phyloP scores from a whole-genome alignment of 37 sponge, comb jelly and placozoan species.

The Cladorhizidae sp. region DNA sequence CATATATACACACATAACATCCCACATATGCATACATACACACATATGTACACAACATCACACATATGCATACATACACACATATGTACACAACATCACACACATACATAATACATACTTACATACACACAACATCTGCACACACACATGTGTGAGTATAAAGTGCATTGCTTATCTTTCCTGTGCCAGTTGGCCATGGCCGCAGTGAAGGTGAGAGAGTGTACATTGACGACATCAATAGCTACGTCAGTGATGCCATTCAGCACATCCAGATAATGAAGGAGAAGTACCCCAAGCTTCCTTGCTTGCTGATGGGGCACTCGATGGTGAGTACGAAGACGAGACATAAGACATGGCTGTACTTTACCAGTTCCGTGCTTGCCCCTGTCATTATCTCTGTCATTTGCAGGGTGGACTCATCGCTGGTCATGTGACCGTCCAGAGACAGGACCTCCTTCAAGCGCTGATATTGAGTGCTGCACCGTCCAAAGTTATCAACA shows the following conservation, averaged over 20 bases:
- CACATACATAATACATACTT: too few species aligned
- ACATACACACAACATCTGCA: too few species aligned
- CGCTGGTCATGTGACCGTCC: neutral
- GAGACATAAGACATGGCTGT: too few species aligned
- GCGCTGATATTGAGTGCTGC: conserved; percentile 4
- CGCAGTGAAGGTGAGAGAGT: conserved; percentile 64
- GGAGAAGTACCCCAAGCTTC: conserved; percentile 31
- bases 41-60: too few species aligned
- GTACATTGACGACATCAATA: conserved; percentile 38
- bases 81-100: too few species aligned
- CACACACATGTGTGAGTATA: too few species aligned
- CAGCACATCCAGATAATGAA: conserved; percentile 23
- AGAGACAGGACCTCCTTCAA: conserved; percentile 7
- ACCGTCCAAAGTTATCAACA: neutral
- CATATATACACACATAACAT: too few species aligned
- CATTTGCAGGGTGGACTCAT: neutral
- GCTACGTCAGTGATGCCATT: conserved; percentile 48
- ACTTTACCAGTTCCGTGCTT: too few species aligned
- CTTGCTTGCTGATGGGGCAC: conserved; percentile 70
- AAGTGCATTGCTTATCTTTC: too few species aligned
- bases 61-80: too few species aligned
- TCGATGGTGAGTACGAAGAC: conserved; percentile 66
- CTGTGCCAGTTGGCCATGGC: conserved; percentile 68
- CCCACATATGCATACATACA: too few species aligned
- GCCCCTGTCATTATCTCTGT: neutral